Conservation (phyloP, 2,797 vertebrate species). For the Ceryle rudis region DNA sequence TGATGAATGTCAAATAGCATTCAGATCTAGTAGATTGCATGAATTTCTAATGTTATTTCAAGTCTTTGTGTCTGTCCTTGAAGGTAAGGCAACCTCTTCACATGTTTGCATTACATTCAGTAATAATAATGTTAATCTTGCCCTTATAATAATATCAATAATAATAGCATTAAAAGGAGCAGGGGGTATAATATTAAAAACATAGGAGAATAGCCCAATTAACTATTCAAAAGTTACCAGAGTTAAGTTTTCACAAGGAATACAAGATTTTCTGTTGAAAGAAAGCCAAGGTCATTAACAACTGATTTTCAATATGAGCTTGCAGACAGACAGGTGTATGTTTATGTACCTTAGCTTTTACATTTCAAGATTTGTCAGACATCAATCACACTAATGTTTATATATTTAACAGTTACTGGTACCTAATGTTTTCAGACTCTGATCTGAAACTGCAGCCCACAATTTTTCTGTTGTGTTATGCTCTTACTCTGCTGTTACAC, state of each 20-base stretch:
- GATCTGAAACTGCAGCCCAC: background rate
- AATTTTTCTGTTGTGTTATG: background rate
- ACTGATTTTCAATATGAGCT: background rate
- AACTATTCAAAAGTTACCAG: background rate
- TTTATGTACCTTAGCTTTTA: background rate
- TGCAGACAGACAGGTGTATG: background rate
- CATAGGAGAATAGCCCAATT: background rate
- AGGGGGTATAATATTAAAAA: background rate
- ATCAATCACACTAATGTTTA: background rate
- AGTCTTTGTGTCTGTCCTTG: background rate
- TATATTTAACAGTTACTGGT: background rate
- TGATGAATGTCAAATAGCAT: constrained; percentile 51
- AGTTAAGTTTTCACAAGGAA: background rate
- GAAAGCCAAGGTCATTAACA: background rate
- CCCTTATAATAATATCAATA: background rate
- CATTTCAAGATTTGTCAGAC: background rate
- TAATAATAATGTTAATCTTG: background rate
- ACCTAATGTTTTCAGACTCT: background rate
- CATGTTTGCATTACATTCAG: background rate
- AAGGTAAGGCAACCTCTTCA: background rate
- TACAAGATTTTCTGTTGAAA: background rate
- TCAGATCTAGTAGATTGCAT: background rate
- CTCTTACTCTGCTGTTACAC: background rate
- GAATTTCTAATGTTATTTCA: background rate
- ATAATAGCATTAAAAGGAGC: background rate